Evolutionary conservation across 2,888 invertebrate species (phyloP).

Genomic region (Penaeus monodon): DNA sequence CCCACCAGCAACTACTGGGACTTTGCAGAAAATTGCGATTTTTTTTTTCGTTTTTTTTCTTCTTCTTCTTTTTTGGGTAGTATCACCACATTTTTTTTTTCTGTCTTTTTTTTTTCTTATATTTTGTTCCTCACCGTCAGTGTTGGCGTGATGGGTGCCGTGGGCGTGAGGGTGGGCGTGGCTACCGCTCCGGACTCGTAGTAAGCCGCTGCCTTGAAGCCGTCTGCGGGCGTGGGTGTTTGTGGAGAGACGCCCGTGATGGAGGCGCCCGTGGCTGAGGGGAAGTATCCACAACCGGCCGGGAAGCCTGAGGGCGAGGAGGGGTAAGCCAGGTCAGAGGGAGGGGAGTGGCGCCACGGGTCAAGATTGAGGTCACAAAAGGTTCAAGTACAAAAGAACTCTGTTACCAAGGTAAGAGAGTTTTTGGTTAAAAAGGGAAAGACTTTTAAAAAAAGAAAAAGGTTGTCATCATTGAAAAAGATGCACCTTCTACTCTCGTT

Average conservation of each 20-base stretch:
- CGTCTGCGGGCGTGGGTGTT: slow-evolving; percentile 63
- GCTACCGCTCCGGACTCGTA: slow-evolving; percentile 65
- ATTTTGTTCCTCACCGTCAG: slow-evolving; percentile 55
- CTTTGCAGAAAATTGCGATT: too few relatives aligned
- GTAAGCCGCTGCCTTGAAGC: slow-evolving; percentile 63
- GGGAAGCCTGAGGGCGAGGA: slow-evolving; percentile 57
- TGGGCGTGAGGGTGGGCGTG: slow-evolving; percentile 64
- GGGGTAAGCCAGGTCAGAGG: slow-evolving; percentile 13
- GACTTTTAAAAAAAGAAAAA: slow-evolving; percentile 2
- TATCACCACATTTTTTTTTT: too few relatives aligned
- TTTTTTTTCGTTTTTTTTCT: too few relatives aligned
- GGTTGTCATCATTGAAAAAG: background rate
- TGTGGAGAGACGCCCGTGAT: slow-evolving; percentile 65
- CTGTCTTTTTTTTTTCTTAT: too few relatives aligned
- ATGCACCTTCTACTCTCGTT: too few relatives aligned
- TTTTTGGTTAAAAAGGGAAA: slow-evolving; percentile 18
- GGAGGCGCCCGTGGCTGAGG: slow-evolving; percentile 60
- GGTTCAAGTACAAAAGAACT: slow-evolving; percentile 13
- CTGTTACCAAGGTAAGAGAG: background rate
- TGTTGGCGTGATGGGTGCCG: slow-evolving; percentile 65
- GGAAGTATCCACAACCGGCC: slow-evolving; percentile 64
- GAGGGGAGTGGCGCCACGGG: slow-evolving; percentile 3
- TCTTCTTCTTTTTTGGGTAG: background rate
- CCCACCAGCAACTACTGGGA: slow-evolving; percentile 13
- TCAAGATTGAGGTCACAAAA: slow-evolving; percentile 7